Base-by-base conservation (phyloP, 2,888 invertebrate species). In the Mellilla xanthometata region DNA sequence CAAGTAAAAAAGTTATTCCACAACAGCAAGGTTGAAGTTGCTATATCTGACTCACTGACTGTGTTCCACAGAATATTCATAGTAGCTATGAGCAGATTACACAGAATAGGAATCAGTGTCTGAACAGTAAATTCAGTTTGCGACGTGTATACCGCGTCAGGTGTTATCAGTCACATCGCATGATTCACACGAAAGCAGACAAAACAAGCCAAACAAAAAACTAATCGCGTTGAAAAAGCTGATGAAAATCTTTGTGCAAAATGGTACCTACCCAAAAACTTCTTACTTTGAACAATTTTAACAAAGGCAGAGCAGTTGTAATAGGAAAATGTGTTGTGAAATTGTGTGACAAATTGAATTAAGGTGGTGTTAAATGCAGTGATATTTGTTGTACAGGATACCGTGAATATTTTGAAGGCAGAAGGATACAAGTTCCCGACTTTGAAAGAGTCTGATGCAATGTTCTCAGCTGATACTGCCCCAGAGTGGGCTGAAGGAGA, bases 401-500 rank as follows among this genome's bases (percentile, higher is more conserved):
- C 96, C 1, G 95, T 98, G 85, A 96, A 95, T 69, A 94, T 97
- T 60, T 93, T 99, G 91, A 99, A 98, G 87, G 93, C 96, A 30
- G 98, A 99, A 90, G 98, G 98, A 23, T 95, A 93, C 79, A 94
- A 94, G 60, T 98, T 99, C 76, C 98, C 98, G 0, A 91, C 93
- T 24, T 81, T 98, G 39, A 96, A 96, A 72, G 99, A 99, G 85
- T 96, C 98, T 44, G 99, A 99, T 85, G 99, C 99, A 26, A 99
- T 99, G 99, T 99, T 99, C 81, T 94, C 94, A 43, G 97, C 99
- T 2, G 98, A 99, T 75, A 95, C 95, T 12, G 99, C 99, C 7
- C 99, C 99, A 0, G 96, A 97, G 70, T 99, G 99, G 99, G 95
- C 95, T 2, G 99, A 99, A 72, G 98, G 98, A 9, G 95, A 96